phyloP scores from a whole-genome alignment of 2,113 vertebrate species.

The Scomber colias region DNA sequence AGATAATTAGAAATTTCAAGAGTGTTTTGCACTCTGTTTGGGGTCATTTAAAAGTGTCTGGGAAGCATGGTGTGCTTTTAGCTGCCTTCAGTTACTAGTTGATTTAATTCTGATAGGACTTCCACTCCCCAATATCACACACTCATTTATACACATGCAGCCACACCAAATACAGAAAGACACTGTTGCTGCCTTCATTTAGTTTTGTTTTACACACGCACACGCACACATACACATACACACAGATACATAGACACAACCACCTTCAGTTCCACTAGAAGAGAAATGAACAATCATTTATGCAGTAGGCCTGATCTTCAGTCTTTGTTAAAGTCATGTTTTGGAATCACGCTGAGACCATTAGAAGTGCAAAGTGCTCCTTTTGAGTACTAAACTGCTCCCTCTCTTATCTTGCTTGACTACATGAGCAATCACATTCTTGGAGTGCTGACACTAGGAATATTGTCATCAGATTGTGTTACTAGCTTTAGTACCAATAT shows the following conservation, averaged over 20 bases:
- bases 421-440: constrained; percentile 67
- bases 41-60: constrained; percentile 67
- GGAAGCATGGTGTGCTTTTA: constrained; percentile 51
- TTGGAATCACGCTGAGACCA: constrained; percentile 71
- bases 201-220: constrained; percentile 4
- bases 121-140: neutral
- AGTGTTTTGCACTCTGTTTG: constrained; percentile 69
- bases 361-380: constrained; percentile 74
- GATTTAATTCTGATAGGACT: constrained; percentile 52
- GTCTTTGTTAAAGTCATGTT: constrained; percentile 59
- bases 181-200: constrained; percentile 26
- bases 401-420: constrained; percentile 45
- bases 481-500: constrained; percentile 54
- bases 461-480: constrained; percentile 66
- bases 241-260: neutral
- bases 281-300: constrained; percentile 55
- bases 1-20: constrained; percentile 74
- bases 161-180: neutral
- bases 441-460: constrained; percentile 69
- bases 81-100: constrained; percentile 42
- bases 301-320: constrained; percentile 72
- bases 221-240: neutral
- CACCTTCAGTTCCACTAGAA: constrained; percentile 20
- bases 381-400: constrained; percentile 60
- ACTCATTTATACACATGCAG: neutral